Evolutionary conservation across 2,888 invertebrate species (phyloP).

Genomic region (Melieria omissa): DNA sequence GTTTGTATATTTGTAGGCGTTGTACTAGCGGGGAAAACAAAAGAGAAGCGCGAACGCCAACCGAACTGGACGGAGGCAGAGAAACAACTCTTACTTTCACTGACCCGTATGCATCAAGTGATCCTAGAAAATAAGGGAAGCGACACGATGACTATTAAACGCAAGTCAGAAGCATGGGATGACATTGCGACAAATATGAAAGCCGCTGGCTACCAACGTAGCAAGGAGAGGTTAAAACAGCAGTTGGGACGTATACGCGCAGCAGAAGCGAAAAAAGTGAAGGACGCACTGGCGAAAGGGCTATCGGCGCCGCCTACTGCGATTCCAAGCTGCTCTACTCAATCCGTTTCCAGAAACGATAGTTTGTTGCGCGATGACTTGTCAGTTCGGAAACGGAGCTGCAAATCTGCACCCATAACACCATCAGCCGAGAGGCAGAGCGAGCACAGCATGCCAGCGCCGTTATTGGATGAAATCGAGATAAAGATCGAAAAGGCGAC

Average conservation of each 20-base stretch:
- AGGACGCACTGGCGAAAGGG: constrained; percentile 36
- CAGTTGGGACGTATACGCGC: constrained; percentile 45
- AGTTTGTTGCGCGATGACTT: neutral
- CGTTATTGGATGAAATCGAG: constrained; percentile 26
- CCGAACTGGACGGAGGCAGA: constrained; percentile 48
- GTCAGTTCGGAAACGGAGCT: neutral
- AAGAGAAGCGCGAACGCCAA: constrained; percentile 46
- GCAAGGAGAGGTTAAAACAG: constrained; percentile 45
- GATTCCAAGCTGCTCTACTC: neutral
- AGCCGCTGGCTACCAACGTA: constrained; percentile 43
- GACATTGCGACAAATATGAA: constrained; percentile 43
- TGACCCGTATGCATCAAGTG: constrained; percentile 37
- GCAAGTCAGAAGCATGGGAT: constrained; percentile 46
- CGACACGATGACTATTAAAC: constrained; percentile 44
- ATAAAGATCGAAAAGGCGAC: constrained; percentile 39
- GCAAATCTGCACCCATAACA: neutral
- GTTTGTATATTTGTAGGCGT: neutral
- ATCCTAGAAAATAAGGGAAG: constrained; percentile 46
- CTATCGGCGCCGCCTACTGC: neutral
- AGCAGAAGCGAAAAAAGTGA: constrained; percentile 41
- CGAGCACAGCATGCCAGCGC: neutral
- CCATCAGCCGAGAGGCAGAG: neutral
- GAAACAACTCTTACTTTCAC: constrained; percentile 42
- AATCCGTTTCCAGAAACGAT: neutral
- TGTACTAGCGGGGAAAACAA: constrained; percentile 7